These are phyloP conservation scores for Harlomillsia oculata DNA, from an alignment of 1,140 invertebrate species.

Conservation along the genomic window DNA sequence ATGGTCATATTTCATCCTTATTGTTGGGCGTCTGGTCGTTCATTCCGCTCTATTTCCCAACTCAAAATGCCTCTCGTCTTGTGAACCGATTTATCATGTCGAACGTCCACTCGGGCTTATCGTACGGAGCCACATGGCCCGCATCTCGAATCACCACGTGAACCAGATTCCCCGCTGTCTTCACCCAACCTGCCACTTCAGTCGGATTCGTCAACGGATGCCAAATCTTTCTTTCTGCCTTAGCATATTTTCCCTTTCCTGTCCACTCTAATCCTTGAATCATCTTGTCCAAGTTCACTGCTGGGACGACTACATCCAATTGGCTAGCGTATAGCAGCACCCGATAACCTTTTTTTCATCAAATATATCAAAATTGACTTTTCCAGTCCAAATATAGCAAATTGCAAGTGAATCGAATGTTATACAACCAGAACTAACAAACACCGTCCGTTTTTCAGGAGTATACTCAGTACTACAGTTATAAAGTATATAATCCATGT, in stretches of 20 bases:
- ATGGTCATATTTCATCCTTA: too few species aligned
- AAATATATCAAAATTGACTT: too few species aligned
- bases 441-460: too few species aligned
- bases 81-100: constrained; percentile 48
- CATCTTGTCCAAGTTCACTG: constrained; percentile 44
- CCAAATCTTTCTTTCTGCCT: constrained; percentile 22
- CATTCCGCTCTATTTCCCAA: too few species aligned
- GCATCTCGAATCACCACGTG: constrained; percentile 44
- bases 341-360: too few species aligned
- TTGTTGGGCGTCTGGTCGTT: too few species aligned
- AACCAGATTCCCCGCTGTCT: constrained; percentile 42
- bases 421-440: too few species aligned
- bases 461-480: too few species aligned
- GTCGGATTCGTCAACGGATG: background rate
- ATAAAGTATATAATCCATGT: too few species aligned
- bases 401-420: too few species aligned
- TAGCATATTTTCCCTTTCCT: constrained; percentile 19
- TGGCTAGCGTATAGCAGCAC: constrained; percentile 35
- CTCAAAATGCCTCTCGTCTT: constrained; percentile 22
- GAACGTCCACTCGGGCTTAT: constrained; percentile 45
- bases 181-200: constrained; percentile 47
- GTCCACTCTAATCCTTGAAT: constrained; percentile 43
- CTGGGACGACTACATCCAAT: constrained; percentile 42
- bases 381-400: too few species aligned
- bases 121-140: constrained; percentile 48